A percentile compares a stretch with the other conserved stretches of the same genome.
Conservation (phyloP, 2,888 invertebrate species). For the Idaea straminata region DNA sequence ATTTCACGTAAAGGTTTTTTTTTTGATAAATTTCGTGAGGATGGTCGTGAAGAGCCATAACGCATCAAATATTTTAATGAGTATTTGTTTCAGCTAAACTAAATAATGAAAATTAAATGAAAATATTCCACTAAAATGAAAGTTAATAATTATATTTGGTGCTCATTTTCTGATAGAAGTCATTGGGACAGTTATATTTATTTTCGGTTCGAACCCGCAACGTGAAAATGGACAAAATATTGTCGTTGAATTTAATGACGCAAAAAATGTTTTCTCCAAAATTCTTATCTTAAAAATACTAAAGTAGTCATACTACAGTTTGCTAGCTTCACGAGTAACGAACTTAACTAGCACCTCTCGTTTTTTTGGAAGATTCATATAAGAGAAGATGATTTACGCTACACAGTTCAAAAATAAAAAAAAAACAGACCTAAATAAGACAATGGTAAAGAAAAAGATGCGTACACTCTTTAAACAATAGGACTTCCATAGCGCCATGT, state of each 20-base stretch:
- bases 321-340: conserved; percentile 42
- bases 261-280: conserved; percentile 9
- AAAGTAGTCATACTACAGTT: conserved; percentile 58
- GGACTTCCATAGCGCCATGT: background rate
- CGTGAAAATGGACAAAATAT: background rate
- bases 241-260: background rate
- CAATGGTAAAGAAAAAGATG: background rate
- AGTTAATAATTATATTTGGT: background rate
- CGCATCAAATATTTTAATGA: conserved; percentile 2
- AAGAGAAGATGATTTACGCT: background rate
- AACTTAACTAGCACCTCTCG: conserved; percentile 45
- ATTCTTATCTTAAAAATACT: conserved; percentile 25
- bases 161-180: background rate
- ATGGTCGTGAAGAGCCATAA: background rate
- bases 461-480: background rate
- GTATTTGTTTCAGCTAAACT: background rate
- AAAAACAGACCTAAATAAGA: conserved; percentile 5
- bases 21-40: background rate
- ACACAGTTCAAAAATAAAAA: conserved; percentile 11
- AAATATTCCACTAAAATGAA: background rate
- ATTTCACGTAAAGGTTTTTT: background rate
- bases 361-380: conserved; percentile 9
- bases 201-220: background rate
- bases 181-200: background rate
- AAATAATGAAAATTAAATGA: conserved; percentile 2